Evolutionary conservation across 2,113 vertebrate genomes (phyloP).

Genomic region (Corythornis cristatus): DNA sequence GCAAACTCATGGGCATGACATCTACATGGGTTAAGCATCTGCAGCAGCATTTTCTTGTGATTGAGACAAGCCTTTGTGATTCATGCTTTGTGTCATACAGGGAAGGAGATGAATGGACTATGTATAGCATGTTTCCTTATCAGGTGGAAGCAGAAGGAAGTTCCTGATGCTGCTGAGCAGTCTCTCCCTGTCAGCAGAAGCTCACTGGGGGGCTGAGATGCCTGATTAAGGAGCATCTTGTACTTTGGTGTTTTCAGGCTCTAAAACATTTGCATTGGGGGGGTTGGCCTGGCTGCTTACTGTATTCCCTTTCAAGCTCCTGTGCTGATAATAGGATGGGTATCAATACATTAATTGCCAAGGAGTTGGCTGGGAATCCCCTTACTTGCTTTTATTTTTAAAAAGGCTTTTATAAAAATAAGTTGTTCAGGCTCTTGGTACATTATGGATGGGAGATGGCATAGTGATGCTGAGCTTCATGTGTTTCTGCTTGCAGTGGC

Average conservation of each 20-base stretch:
- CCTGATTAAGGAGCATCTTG: background rate
- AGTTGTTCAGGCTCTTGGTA: background rate
- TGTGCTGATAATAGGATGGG: background rate
- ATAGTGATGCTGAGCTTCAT: background rate
- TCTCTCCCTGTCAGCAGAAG: background rate
- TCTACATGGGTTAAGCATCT: background rate
- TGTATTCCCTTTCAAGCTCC: background rate
- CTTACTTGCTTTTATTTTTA: background rate
- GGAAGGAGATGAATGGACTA: background rate
- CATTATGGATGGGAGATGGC: background rate
- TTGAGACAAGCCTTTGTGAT: background rate
- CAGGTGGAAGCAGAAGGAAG: constrained; percentile 23
- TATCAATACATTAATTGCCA: background rate
- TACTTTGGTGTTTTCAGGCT: background rate
- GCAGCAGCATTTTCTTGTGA: background rate
- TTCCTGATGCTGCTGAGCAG: background rate
- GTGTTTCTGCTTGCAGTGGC: background rate
- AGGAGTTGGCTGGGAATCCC: background rate
- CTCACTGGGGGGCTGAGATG: background rate
- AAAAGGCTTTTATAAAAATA: background rate
- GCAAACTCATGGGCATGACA: background rate
- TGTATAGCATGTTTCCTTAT: background rate
- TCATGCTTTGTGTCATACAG: background rate
- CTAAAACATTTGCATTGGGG: background rate
- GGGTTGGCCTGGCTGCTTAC: background rate